A percentile compares a stretch with the other conserved stretches of the same genome.
Conservation (phyloP, 2,113 vertebrate species). For the Muscicapa adusta region DNA sequence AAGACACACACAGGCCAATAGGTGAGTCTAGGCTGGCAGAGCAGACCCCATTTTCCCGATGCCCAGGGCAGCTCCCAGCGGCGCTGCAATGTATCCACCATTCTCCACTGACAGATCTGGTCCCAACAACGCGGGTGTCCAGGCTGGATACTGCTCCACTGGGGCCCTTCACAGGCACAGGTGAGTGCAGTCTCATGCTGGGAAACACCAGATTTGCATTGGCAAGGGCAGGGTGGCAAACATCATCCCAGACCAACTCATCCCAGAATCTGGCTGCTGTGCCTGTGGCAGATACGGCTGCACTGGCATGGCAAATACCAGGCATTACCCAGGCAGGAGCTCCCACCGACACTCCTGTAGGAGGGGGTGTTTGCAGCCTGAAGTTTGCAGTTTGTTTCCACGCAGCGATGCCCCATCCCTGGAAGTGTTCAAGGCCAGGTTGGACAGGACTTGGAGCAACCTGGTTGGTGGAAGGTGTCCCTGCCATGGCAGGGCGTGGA, state of each 20-base stretch:
- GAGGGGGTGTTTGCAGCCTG: accelerated
- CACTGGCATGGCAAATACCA: not conserved
- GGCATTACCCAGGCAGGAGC: not conserved
- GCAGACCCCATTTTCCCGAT: not conserved
- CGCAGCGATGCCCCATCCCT: not conserved
- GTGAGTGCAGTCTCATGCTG: not conserved
- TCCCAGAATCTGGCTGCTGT: not conserved
- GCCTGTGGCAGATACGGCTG: not conserved
- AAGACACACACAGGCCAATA: not conserved
- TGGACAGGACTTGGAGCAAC: not conserved
- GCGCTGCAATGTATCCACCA: not conserved
- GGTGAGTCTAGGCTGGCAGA: not conserved
- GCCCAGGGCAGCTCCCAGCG: too few relatives aligned
- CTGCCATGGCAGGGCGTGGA: not conserved
- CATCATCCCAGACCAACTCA: not conserved
- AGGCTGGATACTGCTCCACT: not conserved
- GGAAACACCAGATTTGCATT: not conserved
- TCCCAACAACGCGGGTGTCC: accelerated
- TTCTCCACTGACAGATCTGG: not conserved
- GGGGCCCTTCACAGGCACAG: too few relatives aligned
- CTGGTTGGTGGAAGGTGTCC: not conserved
- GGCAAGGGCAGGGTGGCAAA: too few relatives aligned
- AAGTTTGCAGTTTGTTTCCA: too few relatives aligned
- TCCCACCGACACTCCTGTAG: accelerated
- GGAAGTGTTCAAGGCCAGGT: too few relatives aligned